Conservation (phyloP, 2,113 vertebrate genomes). For the Atherinomorus stipes region DNA sequence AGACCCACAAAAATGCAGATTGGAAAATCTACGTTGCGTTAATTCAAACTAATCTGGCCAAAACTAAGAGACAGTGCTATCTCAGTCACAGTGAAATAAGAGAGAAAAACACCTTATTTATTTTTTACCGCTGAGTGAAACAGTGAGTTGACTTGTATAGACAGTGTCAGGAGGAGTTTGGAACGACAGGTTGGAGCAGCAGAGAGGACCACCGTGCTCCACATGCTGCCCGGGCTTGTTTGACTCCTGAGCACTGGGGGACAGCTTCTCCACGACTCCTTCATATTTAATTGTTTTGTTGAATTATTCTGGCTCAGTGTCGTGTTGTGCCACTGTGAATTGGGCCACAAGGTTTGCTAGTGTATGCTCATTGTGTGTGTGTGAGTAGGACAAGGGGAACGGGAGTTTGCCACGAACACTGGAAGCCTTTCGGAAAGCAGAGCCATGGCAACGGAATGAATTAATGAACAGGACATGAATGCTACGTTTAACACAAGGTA, state of each 20-base stretch:
- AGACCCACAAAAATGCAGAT: background rate
- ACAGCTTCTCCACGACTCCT: conserved; percentile 59
- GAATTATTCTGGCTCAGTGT: conserved; percentile 78
- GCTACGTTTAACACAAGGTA: conserved; percentile 70
- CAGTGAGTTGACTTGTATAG: conserved; percentile 27
- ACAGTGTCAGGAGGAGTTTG: conserved; percentile 62
- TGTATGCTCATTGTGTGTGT: conserved; percentile 30
- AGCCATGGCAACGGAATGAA: conserved; percentile 78
- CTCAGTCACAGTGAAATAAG: background rate
- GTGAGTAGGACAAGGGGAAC: conserved; percentile 20
- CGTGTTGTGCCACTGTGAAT: conserved; percentile 76
- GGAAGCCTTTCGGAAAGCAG: conserved; percentile 68
- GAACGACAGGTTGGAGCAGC: conserved; percentile 61
- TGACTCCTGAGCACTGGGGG: conserved; percentile 53
- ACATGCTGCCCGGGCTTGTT: conserved; percentile 53
- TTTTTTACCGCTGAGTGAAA: conserved; percentile 12
- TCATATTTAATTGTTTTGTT: conserved; percentile 80
- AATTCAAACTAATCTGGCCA: too few species aligned
- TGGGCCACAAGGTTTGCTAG: conserved; percentile 60
- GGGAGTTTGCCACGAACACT: conserved; percentile 70
- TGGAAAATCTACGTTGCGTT: too few species aligned
- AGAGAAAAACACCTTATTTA: background rate
- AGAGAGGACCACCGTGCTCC: conserved; percentile 26
- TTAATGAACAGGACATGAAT: conserved; percentile 75
- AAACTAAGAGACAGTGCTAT: too few species aligned